Base-by-base conservation (phyloP, 2,888 invertebrate species). In the Cosmia trapezina region DNA sequence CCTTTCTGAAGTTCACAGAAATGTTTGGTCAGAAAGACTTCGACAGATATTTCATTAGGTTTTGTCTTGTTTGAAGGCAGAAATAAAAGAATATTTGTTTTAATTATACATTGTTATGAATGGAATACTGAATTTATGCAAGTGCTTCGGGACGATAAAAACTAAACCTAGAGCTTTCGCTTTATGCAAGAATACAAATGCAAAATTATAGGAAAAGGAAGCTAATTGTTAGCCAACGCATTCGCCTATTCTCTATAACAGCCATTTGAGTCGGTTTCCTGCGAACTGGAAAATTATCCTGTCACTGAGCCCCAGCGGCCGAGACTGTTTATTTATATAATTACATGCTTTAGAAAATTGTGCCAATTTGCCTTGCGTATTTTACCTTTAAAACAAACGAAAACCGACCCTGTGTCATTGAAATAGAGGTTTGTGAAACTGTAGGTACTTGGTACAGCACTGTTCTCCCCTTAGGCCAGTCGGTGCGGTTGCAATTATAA, bases 291-390 rank as follows among this genome's bases (percentile, higher is more conserved):
- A 79, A 86, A 86, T 86, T 83, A 85, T 83, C 78, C 83, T 76
- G 85, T 85, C 86, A 80, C 79, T 72, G 67, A 62, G 47, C 67
- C 49, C 65, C 72, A 62, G 61, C 64, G 73, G 77, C 78, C 69
- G 61, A 73, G 76, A 80, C 85, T 86, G 86, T 89, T 86, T 89
- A 87, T 88, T 86, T 85, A 87, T 84, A 83, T 88, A 89, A 89
- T 89, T 89, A 86, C 76, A 88, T 81, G 75, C 76, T 83, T 73
- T 77, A 69, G 75, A 78, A 83, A 85, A 81, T 71, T 71, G 71
- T 53, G 47, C 62, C 73, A 69, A 64, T 60, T 61, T 76, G 17
- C 61, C 22, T 47, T 8, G 19, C n/a, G 8, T 4, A 2, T 22
- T 45, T 17, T 49, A 41, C 22, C 1, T 7, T 12, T 49, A 37